Conservation (phyloP, 2,888 invertebrate genomes). For the Drosophila melanocephala region DNA sequence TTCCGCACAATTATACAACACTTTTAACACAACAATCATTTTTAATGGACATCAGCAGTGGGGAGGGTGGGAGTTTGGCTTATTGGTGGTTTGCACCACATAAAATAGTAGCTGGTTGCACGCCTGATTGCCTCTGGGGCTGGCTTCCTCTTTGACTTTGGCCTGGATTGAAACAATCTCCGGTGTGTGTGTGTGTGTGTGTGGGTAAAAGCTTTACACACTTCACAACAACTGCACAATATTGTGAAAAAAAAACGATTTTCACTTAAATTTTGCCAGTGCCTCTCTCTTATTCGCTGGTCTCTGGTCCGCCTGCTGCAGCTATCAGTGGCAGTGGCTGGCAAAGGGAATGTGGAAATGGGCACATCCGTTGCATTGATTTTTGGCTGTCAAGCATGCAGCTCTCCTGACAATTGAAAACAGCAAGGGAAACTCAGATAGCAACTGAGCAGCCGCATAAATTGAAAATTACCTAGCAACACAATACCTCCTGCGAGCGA, state of each 20-base stretch:
- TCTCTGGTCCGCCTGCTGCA: conserved; percentile 22
- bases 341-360: neutral
- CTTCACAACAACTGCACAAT: conserved; percentile 17
- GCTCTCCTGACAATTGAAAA: conserved; percentile 40
- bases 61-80: neutral
- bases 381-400: conserved; percentile 67
- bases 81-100: conserved; percentile 4
- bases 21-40: conserved; percentile 72
- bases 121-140: conserved; percentile 48
- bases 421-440: conserved; percentile 3
- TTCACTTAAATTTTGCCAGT: conserved; percentile 25
- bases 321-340: conserved; percentile 70
- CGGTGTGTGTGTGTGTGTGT: conserved; percentile 42
- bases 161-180: conserved; percentile 75
- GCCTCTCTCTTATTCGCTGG: conserved; percentile 10
- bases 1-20: conserved; percentile 71
- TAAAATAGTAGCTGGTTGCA: conserved; percentile 45
- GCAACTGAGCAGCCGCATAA: conserved; percentile 24
- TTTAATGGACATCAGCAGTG: conserved; percentile 47
- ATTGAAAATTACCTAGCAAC: conserved; percentile 50
- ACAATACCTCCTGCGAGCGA: neutral
- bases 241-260: conserved; percentile 16
- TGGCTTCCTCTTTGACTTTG: conserved; percentile 53
- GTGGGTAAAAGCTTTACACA: conserved; percentile 55
- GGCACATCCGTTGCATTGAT: conserved; percentile 70